Conservation (phyloP, 2,113 vertebrate genomes). For the Sander lucioperca region DNA sequence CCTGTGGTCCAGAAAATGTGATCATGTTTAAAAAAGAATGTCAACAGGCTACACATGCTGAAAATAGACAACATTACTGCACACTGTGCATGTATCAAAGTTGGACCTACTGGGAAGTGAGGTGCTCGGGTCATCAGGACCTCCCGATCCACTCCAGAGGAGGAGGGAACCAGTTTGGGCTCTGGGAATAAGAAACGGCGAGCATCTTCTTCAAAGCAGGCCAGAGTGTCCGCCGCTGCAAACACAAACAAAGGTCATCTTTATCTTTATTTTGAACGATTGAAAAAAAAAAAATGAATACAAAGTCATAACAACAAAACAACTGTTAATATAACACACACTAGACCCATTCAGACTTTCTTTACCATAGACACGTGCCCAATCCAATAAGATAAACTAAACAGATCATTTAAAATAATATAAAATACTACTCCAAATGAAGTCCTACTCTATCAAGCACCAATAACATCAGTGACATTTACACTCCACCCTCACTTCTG, state of each 20-base stretch:
- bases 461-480: too few species aligned
- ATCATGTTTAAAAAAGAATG: not conserved
- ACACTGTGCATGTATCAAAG: not conserved
- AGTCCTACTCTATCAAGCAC: too few species aligned
- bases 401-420: too few species aligned
- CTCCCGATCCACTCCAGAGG: constrained; percentile 80
- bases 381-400: too few species aligned
- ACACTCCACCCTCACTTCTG: too few species aligned
- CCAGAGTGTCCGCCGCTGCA: constrained; percentile 78
- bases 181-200: constrained; percentile 87
- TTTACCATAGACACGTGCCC: too few species aligned
- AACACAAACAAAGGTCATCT: constrained; percentile 10
- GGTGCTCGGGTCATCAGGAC: constrained; percentile 83
- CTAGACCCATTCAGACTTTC: too few species aligned
- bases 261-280: too few species aligned
- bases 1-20: not conserved
- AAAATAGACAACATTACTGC: not conserved
- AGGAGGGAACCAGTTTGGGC: constrained; percentile 80
- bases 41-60: not conserved
- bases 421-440: too few species aligned
- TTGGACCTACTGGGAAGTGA: constrained; percentile 82
- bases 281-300: too few species aligned
- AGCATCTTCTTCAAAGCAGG: constrained; percentile 84
- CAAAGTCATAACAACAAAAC: too few species aligned
- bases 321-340: too few species aligned